Evolutionary conservation across 2,888 invertebrate genomes (phyloP).

Genomic region (Eilema caniola): DNA sequence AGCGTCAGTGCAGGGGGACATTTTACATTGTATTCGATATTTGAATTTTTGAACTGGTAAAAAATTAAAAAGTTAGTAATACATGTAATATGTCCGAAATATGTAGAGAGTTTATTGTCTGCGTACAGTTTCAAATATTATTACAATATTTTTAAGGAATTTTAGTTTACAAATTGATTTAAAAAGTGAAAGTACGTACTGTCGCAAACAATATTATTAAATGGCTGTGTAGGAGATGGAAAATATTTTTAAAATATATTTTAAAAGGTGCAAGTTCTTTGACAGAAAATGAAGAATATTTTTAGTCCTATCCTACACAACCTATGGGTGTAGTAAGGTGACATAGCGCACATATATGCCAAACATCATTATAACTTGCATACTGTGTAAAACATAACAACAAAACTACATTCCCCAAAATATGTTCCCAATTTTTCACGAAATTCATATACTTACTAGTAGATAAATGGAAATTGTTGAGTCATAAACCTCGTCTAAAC

Average conservation of each 20-base stretch:
- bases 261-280: neutral
- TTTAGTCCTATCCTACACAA: conserved; percentile 47
- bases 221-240: conserved; percentile 17
- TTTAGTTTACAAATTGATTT: neutral
- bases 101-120: conserved; percentile 55
- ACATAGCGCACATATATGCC: conserved; percentile 23
- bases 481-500: neutral
- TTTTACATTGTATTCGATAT: conserved; percentile 38
- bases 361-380: conserved; percentile 11
- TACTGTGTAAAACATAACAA: neutral
- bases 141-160: neutral
- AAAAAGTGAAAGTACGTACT: conserved; percentile 20
- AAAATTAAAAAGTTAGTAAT: conserved; percentile 19
- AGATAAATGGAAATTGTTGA: neutral
- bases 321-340: conserved; percentile 20
- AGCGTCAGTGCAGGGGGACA: conserved; percentile 64
- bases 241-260: neutral
- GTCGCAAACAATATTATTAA: conserved; percentile 44
- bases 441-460: no score
- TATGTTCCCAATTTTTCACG: neutral
- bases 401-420: neutral
- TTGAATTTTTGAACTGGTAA: neutral
- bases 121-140: conserved; percentile 55
- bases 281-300: neutral
- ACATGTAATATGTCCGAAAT: conserved; percentile 49